Base-by-base conservation (phyloP, 2,797 vertebrate genomes). In the Megalops cyprinoides region DNA sequence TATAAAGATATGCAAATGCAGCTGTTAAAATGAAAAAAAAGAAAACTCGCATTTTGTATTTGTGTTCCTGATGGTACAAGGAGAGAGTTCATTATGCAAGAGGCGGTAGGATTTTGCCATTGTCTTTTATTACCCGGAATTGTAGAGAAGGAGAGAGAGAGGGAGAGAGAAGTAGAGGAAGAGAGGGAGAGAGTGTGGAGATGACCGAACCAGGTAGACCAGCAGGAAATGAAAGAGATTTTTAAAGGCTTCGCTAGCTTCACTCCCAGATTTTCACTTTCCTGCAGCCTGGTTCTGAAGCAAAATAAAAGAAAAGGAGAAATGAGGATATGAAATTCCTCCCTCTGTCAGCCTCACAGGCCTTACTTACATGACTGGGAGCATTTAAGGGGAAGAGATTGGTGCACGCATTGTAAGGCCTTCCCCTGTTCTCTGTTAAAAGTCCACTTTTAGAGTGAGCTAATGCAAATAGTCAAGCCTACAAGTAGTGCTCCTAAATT, bases 1-100 rank as follows among this genome's bases (percentile, higher is more conserved):
- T 90, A 94, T 91, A 90, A 92, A 95, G 92, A 94, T 93, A 95
- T 94, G 93, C 92, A 94, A 94, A 94, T 94, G 91, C 90, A 90
- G 89, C 93, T 94, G 93, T 94, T 93, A 91, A 92, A 91, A 88
- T 82, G 55, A 86, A 90, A 80, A 62, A 79, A 55, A 55, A 14
- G n/a, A 69, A 73, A 79, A 73, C 65, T 79, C 39, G 56, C 48
- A 53, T 77, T 76, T 79, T 44, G 58, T 77, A 65, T 77, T 84
- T 80, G 78, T 78, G 55, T 79, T 84, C 78, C 74, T 75, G 67
- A n/a, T 79, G 73, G 75, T 73, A 44, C 49, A 37, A 79, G 74
- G 78, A 55, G 76, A 83, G 77, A 71, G 84, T 77, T 82, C 80
- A 81, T 81, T 81, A 76, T 82, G 81, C 42, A 48, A 71, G 81